Evolutionary conservation across 2,113 vertebrate species (phyloP).

Genomic region (Bubalus kerabau): DNA sequence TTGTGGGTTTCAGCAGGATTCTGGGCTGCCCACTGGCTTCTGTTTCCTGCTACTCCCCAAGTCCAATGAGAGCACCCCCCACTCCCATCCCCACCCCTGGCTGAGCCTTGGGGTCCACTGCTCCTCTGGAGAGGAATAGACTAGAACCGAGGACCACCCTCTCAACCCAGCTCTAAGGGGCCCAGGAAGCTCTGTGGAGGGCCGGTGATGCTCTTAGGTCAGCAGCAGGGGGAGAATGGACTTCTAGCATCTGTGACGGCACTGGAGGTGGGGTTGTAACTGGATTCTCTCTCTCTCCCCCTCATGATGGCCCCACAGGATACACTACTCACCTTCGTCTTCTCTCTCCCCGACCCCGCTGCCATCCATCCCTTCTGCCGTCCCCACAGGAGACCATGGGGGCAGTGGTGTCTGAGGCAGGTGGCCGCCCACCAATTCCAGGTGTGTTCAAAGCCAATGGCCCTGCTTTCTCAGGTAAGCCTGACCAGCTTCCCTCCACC

Average conservation of each 20-base stretch:
- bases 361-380: accelerated
- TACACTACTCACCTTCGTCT: background rate
- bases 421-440: background rate
- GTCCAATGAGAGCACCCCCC: background rate
- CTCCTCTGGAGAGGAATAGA: too few species aligned
- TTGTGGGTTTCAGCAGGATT: background rate
- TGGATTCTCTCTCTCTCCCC: background rate
- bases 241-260: accelerated
- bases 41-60: background rate
- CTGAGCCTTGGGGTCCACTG: background rate
- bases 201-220: background rate
- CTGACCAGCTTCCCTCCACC: background rate
- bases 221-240: background rate
- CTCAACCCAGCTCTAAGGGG: accelerated
- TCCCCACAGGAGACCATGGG: background rate
- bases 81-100: background rate
- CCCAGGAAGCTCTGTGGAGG: background rate
- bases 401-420: background rate
- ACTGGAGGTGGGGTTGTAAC: background rate
- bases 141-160: background rate
- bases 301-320: background rate
- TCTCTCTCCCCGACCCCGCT: accelerated
- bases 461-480: slow-evolving; percentile 21
- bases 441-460: background rate
- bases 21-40: background rate